A percentile compares a stretch with the other conserved stretches of the same genome.
Evolutionary conservation across 1,140 invertebrate genomes (phyloP).

Genomic region (roundworm (Caenorhabditis elegans)): DNA sequence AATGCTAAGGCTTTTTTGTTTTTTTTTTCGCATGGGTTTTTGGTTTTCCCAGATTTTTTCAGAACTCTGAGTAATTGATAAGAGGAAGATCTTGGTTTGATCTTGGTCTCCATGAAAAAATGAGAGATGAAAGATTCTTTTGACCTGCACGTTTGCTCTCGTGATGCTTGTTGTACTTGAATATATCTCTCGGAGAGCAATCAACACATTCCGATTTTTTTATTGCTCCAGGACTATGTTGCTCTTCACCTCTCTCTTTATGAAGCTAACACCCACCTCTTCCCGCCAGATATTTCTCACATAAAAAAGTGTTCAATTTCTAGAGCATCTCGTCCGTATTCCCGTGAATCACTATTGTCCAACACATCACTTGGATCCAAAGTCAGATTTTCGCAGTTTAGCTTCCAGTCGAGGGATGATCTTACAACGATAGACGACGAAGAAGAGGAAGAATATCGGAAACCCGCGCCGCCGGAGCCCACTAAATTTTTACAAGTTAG

Average conservation of each 20-base stretch:
- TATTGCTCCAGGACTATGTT: conserved; percentile 6
- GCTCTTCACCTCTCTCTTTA: not conserved
- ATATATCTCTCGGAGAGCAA: not conserved
- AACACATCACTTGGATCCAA: conserved; percentile 38
- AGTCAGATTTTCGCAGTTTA: conserved; percentile 31
- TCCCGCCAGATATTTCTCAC: not conserved
- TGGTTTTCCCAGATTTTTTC: too few species aligned
- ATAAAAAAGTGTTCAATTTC: not conserved
- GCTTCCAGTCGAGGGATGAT: conserved; percentile 12
- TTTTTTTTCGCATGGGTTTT: too few species aligned
- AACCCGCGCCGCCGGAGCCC: too few species aligned
- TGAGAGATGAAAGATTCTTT: conserved; percentile 15
- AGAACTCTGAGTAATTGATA: too few species aligned
- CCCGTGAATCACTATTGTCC: conserved; percentile 26
- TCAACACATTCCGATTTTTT: conserved; percentile 25
- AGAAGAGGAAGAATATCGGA: not conserved
- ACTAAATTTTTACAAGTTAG: too few species aligned
- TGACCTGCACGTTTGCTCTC: not conserved
- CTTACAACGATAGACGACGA: conserved; percentile 21
- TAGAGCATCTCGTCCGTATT: conserved; percentile 37
- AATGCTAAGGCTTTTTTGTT: too few species aligned
- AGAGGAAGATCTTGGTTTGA: too few species aligned
- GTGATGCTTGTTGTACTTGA: not conserved
- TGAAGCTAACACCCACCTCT: not conserved
- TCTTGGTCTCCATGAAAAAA: too few species aligned